These are phyloP conservation scores for Volucella bombylans DNA, from an alignment of 2,888 invertebrate species.

Conservation along the genomic window DNA sequence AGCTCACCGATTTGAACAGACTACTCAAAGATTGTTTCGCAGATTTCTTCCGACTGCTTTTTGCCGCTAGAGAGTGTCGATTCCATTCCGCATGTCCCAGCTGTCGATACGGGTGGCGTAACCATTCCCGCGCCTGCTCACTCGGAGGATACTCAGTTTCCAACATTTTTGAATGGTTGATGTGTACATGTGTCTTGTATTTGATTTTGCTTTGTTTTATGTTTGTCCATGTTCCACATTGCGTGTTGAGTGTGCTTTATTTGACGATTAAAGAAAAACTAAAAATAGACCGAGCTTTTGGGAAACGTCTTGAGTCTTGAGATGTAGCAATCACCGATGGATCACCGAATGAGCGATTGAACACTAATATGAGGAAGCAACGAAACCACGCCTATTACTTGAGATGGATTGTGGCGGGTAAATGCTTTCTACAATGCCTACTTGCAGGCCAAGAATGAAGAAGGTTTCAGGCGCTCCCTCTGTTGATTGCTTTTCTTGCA, in stretches of 20 bases:
- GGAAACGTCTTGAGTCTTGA: too few species aligned
- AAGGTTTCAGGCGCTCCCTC: too few species aligned
- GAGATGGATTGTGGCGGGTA: too few species aligned
- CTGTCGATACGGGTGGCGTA: conserved; percentile 81
- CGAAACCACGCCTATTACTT: too few species aligned
- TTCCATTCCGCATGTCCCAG: conserved; percentile 80
- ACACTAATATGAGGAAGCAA: too few species aligned
- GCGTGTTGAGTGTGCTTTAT: background rate
- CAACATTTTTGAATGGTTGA: conserved; percentile 78
- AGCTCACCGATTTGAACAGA: background rate
- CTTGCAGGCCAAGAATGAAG: too few species aligned
- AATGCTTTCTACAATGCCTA: too few species aligned
- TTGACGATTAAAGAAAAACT: too few species aligned
- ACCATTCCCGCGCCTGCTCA: conserved; percentile 80
- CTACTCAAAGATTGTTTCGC: conserved; percentile 2
- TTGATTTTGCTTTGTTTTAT: background rate
- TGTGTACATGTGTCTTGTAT: conserved; percentile 10
- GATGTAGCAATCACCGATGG: too few species aligned
- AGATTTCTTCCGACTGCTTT: conserved; percentile 81
- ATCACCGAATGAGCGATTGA: too few species aligned
- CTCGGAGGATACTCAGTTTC: conserved; percentile 81
- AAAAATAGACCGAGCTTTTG: too few species aligned
- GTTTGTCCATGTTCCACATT: background rate
- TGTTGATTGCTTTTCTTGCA: too few species aligned
- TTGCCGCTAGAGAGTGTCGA: conserved; percentile 80